phyloP scores from a whole-genome alignment of 2,113 vertebrate species.

The Chloebia gouldiae region DNA sequence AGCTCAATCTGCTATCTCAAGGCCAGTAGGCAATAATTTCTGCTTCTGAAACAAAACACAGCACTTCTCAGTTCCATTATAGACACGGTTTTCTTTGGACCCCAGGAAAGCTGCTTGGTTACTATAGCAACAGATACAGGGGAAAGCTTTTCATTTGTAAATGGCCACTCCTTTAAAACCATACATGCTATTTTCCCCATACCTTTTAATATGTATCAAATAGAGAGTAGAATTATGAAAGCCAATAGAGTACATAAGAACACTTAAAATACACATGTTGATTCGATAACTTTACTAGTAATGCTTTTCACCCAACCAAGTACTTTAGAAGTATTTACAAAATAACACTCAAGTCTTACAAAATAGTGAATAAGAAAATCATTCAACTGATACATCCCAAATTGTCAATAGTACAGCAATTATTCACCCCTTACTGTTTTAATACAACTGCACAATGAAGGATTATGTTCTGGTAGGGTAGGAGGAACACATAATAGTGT shows the following conservation, averaged over 20 bases:
- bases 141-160: constrained; percentile 60
- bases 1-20: not conserved
- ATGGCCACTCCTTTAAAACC: constrained; percentile 52
- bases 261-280: not conserved
- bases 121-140: constrained; percentile 63
- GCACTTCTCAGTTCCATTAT: not conserved
- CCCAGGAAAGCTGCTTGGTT: constrained; percentile 61
- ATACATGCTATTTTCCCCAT: constrained; percentile 20
- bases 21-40: not conserved
- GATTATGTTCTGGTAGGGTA: not conserved
- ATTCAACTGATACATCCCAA: not conserved
- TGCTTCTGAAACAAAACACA: constrained; percentile 3
- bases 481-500: not conserved
- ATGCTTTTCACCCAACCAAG: not conserved
- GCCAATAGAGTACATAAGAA: not conserved
- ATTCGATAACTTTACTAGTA: not conserved
- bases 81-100: constrained; percentile 20
- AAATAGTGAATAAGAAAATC: not conserved
- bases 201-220: constrained; percentile 22
- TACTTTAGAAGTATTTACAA: not conserved
- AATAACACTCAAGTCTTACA: not conserved
- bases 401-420: not conserved
- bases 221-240: constrained; percentile 27
- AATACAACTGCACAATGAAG: not conserved
- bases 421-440: not conserved